Evolutionary conservation across 2,113 vertebrate genomes (phyloP), one percentile per base, ranked within the genome.

Genomic region (Crocuta crocuta): DNA sequence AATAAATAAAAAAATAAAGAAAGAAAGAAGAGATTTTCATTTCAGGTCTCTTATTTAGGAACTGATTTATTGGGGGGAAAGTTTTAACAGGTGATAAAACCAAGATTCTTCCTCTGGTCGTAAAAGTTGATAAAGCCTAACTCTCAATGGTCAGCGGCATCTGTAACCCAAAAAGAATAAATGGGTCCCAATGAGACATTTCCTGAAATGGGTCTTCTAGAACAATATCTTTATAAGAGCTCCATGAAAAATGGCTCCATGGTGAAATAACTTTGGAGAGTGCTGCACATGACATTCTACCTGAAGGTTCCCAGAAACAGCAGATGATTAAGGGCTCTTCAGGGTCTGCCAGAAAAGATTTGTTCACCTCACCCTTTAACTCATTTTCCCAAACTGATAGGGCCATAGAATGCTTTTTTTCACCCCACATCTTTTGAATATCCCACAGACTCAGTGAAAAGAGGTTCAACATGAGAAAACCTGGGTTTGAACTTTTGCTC

Each of bases 381-480:
- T 84, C 33, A 35, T 35, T 84, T 97, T 94, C 79, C 35, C 88
- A 96, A 93, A 92, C 10, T 31, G 63, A 3, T 2, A 12, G 53
- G 31, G 33, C 3, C 48, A 78, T 10, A n/a, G 35, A 48, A 84
- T 28, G 16, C 2, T 66, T 45, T 45, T n/a, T 66, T 84, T 76
- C 19, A 91, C 8, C 33, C 5, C 70, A 89, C 3, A 7, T 71
- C 43, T 82, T 82, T 50, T 19, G 15, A 74, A 80, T 33, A 24
- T 66, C 53, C 70, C 19, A 6, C 68, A 76, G 28, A 82, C 50
- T 82, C 55, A 65, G 17, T 71, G n/a, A 61, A 48, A 80, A 89
- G 71, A 92, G 8, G 13, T 6, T 88, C n/a, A 58, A 23, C 28
- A 12, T 66, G 21, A 78, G 12, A 61, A 70, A 65, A 79, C 10